A percentile compares a stretch with the other conserved stretches of the same genome.
Conservation (phyloP, 30 jellyfish, hydroid and myxozoan species). For the Euphysa ruthae region DNA sequence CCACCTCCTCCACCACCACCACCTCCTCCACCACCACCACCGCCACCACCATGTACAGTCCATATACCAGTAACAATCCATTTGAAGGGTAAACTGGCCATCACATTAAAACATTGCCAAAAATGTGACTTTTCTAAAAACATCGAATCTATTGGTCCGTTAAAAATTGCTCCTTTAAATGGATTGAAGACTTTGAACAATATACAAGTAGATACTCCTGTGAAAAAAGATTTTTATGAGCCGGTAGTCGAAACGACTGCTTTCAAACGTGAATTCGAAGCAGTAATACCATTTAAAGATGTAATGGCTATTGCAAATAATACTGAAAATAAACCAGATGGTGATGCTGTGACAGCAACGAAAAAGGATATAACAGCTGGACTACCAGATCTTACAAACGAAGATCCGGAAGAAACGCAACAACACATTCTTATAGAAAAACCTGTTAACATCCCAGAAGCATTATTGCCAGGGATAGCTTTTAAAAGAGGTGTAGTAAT, state of each 20-base stretch:
- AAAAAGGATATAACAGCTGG: conserved; percentile 20
- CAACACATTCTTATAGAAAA: conserved; percentile 36
- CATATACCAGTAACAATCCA: conserved; percentile 95
- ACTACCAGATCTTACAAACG: too few relatives aligned
- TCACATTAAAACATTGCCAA: conserved; percentile 78
- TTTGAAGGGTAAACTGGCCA: conserved; percentile 87
- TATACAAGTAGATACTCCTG: neutral
- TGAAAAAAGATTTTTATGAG: neutral
- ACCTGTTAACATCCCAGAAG: conserved; percentile 50
- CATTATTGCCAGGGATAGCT: conserved; percentile 73
- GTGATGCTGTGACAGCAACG: neutral
- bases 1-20: conserved; percentile 85
- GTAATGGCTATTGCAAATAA: neutral
- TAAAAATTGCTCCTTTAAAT: conserved; percentile 25
- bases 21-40: conserved; percentile 91
- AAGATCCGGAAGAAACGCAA: neutral
- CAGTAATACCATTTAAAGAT: conserved; percentile 1
- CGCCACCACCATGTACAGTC: conserved; percentile 98
- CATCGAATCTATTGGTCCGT: conserved; percentile 92
- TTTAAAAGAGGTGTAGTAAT: conserved; percentile 85
- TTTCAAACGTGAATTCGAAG: neutral
- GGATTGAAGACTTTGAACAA: neutral
- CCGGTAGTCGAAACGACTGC: conserved; percentile 1
- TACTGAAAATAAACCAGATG: neutral
- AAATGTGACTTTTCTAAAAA: conserved; percentile 73